Conservation (phyloP, 2,888 invertebrate species). For the Coelinius sp. region DNA sequence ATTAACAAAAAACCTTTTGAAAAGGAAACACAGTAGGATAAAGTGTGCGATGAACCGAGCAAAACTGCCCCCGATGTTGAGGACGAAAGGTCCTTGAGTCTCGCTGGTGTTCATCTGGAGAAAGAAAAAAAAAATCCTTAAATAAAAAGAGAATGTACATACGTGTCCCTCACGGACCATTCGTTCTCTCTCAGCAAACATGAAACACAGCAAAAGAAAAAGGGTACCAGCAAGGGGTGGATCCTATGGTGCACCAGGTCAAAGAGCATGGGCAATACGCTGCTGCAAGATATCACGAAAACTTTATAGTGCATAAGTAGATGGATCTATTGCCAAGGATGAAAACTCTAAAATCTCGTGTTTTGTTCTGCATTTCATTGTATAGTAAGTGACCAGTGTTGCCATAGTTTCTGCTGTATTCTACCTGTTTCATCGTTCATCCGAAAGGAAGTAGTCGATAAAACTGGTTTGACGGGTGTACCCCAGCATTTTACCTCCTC, state of each 20-base stretch:
- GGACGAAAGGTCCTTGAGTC: not conserved
- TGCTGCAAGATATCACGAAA: conserved; percentile 41
- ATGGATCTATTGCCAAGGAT: conserved; percentile 9
- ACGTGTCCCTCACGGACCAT: not conserved
- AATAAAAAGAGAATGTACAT: conserved; percentile 6
- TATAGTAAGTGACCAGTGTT: conserved; percentile 31
- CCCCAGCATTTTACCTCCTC: conserved; percentile 21
- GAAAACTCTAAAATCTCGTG: not conserved
- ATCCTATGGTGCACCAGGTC: conserved; percentile 34
- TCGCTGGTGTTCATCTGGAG: not conserved
- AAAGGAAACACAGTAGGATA: not conserved
- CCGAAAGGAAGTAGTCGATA: conserved; percentile 63
- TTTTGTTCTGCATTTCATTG: not conserved
- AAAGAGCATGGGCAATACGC: conserved; percentile 48
- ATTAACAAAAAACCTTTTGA: not conserved
- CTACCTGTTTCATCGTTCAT: conserved; percentile 51
- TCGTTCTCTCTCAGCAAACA: not conserved
- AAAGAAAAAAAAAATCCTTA: not conserved
- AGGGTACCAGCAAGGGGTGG: conserved; percentile 36
- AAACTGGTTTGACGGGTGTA: conserved; percentile 70
- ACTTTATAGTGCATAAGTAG: conserved; percentile 15
- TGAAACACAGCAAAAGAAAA: conserved; percentile 23
- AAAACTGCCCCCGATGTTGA: not conserved
- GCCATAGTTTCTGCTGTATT: conserved; percentile 35
- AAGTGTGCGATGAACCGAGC: not conserved